phyloP scores from a whole-genome alignment of 92 coral and sea anemone genomes.

The Zoanthus gigantus region DNA sequence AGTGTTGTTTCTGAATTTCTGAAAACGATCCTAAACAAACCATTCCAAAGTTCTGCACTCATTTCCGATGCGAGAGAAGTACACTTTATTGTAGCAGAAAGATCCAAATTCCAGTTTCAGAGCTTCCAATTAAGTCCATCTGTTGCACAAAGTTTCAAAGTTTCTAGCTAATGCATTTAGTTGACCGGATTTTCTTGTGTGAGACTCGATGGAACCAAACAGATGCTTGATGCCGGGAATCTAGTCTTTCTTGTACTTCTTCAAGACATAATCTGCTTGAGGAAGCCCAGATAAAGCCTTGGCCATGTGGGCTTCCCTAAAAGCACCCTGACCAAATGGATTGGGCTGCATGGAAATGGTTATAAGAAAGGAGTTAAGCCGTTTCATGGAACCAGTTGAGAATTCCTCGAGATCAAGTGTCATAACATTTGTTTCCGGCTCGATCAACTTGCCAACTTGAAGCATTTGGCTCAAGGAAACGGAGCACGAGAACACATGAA shows the following conservation, averaged over 20 bases:
- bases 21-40: no score
- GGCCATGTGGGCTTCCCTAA: background rate
- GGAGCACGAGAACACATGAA: background rate
- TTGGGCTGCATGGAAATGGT: background rate
- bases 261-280: background rate
- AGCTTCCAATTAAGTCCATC: no score
- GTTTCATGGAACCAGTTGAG: background rate
- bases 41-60: no score
- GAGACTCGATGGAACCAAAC: background rate
- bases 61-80: no score
- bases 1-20: no score
- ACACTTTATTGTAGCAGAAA: no score
- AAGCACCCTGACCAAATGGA: background rate
- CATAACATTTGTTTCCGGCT: background rate
- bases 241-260: background rate
- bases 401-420: conserved; percentile 13
- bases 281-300: conserved; percentile 9
- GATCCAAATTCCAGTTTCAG: no score
- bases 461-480: conserved; percentile 1
- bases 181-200: background rate
- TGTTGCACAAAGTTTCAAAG: no score
- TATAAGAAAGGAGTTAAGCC: background rate
- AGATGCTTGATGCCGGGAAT: background rate
- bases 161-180: no score
- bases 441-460: conserved; percentile 16